Percentiles rank a stretch among this genome's conserved stretches.
phyloP scores from a whole-genome alignment of 2,888 invertebrate genomes.

The Zootermopsis nevadensis region DNA sequence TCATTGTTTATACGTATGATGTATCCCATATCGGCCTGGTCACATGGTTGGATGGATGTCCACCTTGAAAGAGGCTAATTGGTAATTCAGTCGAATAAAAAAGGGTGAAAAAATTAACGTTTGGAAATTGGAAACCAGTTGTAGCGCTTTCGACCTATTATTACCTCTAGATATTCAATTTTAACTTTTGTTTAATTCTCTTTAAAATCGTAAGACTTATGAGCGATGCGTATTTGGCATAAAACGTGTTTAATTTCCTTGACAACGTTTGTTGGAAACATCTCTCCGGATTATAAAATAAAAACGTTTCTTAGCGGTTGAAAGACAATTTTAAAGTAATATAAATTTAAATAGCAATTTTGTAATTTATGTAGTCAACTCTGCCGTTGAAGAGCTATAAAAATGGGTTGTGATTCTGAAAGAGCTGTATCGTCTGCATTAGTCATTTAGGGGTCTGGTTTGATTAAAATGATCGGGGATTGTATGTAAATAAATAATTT shows the following conservation, averaged over 20 bases:
- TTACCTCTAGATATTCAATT: background rate
- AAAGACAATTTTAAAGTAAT: background rate
- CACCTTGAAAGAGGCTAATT: conserved; percentile 43
- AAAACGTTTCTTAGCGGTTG: background rate
- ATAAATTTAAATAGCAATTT: too few relatives aligned
- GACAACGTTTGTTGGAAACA: too few relatives aligned
- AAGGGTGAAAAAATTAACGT: background rate
- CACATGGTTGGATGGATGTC: conserved; percentile 21
- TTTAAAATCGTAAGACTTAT: too few relatives aligned
- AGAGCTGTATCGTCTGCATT: background rate
- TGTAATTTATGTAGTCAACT: background rate
- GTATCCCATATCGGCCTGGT: background rate
- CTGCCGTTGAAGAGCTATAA: background rate
- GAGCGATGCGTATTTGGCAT: too few relatives aligned
- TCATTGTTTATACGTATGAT: conserved; percentile 12
- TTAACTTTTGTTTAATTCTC: background rate
- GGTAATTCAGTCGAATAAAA: conserved; percentile 18
- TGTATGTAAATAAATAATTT: background rate
- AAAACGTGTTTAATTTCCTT: too few relatives aligned
- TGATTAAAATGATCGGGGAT: background rate
- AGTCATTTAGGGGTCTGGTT: background rate
- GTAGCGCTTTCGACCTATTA: background rate
- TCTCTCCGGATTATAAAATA: background rate
- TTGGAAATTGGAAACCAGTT: background rate
- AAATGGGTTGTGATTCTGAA: background rate